These are phyloP conservation scores for Galaxea fascicularis DNA, from an alignment of 92 coral and sea anemone species.

Conservation along the genomic window DNA sequence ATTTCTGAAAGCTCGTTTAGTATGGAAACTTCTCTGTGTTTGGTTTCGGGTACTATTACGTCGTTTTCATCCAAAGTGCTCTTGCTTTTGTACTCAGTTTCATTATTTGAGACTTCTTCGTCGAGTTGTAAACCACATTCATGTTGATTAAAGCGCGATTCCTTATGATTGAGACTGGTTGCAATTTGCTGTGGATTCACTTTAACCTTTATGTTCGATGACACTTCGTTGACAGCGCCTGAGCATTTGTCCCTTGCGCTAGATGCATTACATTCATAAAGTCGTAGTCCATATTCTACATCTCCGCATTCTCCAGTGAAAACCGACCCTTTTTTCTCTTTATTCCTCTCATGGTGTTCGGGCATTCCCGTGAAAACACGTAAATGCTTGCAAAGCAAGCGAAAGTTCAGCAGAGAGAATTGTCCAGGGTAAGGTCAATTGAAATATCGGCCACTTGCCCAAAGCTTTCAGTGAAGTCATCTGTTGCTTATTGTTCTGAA, in stretches of 20 bases:
- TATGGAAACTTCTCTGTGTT: background rate
- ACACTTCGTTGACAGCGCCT: background rate
- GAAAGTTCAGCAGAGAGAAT: background rate
- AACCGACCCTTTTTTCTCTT: background rate
- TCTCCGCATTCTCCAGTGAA: background rate
- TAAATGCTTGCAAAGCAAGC: background rate
- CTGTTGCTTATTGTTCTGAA: background rate
- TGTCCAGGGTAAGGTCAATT: background rate
- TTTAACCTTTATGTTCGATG: background rate
- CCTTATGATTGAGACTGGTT: background rate
- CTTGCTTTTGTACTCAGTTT: too few species aligned
- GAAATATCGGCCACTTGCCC: background rate
- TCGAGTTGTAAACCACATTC: background rate
- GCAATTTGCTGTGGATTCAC: background rate
- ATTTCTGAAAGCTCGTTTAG: background rate
- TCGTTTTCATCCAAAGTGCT: background rate
- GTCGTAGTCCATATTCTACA: background rate
- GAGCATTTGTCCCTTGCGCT: background rate
- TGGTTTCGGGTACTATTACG: background rate
- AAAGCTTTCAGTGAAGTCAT: constrained; percentile 17
- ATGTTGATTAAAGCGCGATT: background rate
- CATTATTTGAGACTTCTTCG: background rate
- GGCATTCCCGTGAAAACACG: constrained; percentile 15
- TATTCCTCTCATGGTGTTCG: constrained; percentile 25
- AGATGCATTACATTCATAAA: constrained; percentile 2